phyloP scores from a whole-genome alignment of 2,888 invertebrate species.

The Hermaeophaga mercurialis region DNA sequence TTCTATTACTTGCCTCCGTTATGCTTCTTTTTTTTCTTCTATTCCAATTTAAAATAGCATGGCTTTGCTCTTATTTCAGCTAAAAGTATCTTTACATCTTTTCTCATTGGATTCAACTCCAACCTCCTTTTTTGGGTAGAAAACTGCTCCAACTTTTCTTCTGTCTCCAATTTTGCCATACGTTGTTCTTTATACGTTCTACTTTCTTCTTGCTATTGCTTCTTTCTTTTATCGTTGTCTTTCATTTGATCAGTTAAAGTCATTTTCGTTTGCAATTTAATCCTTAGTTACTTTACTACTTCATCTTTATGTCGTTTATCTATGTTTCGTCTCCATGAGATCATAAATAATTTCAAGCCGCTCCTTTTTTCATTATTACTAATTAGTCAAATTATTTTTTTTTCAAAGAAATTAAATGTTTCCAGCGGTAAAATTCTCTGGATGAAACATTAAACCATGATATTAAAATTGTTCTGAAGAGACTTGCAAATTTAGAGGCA shows the following conservation, averaged over 20 bases:
- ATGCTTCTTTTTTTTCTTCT: slow-evolving; percentile 57
- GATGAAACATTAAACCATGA: too few species aligned
- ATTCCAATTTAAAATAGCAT: slow-evolving; percentile 54
- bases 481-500: too few species aligned
- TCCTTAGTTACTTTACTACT: slow-evolving; percentile 53
- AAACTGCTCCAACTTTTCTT: slow-evolving; percentile 66
- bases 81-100: slow-evolving; percentile 62
- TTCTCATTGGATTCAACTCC: slow-evolving; percentile 62
- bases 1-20: slow-evolving; percentile 60
- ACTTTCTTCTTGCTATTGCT: slow-evolving; percentile 54
- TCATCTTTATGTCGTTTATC: too few species aligned
- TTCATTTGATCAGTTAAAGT: slow-evolving; percentile 51
- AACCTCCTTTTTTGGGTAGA: slow-evolving; percentile 60
- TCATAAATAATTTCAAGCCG: too few species aligned
- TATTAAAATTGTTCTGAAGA: too few species aligned
- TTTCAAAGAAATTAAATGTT: too few species aligned
- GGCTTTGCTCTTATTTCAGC: slow-evolving; percentile 55
- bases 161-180: slow-evolving; percentile 64
- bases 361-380: slow-evolving; percentile 52
- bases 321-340: too few species aligned
- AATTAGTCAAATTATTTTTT: slow-evolving; percentile 49
- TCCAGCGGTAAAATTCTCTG: too few species aligned
- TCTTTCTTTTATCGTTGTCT: slow-evolving; percentile 46
- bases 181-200: slow-evolving; percentile 57
- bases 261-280: slow-evolving; percentile 51